Conservation (phyloP, 2,888 invertebrate genomes). For the Clusia tigrina region DNA sequence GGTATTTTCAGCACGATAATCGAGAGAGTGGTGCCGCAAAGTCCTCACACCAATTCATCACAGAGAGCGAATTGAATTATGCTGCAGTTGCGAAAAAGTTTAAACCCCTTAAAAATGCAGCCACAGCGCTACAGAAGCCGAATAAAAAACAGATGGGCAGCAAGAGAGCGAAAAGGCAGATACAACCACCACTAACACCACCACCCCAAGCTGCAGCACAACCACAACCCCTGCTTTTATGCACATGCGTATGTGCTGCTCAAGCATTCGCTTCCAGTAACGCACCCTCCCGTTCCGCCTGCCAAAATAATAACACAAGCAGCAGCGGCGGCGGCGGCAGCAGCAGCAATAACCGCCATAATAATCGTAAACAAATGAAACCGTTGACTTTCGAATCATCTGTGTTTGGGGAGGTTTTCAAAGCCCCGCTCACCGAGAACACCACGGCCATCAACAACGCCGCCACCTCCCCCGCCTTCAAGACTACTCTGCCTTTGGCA, state of each 20-base stretch:
- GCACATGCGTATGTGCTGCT: constrained; percentile 50
- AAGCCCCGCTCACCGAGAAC: background rate
- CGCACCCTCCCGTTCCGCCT: constrained; percentile 25
- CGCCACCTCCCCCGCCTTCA: background rate
- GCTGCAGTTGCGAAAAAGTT: constrained; percentile 59
- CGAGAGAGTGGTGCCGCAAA: constrained; percentile 48
- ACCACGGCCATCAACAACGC: no score
- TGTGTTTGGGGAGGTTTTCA: background rate
- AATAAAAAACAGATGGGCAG: no score
- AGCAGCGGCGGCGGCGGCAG: constrained; percentile 22
- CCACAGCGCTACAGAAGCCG: constrained; percentile 20
- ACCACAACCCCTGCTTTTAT: constrained; percentile 19
- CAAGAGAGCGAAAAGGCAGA: background rate
- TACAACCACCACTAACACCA: background rate
- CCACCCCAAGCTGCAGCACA: constrained; percentile 40
- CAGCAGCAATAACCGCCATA: constrained; percentile 32
- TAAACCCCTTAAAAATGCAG: constrained; percentile 48
- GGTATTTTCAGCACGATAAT: constrained; percentile 61
- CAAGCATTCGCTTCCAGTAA: constrained; percentile 23
- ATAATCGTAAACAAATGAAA: constrained; percentile 21
- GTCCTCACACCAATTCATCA: constrained; percentile 43
- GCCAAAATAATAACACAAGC: constrained; percentile 21
- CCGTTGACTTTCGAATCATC: constrained; percentile 21
- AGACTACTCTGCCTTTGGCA: constrained; percentile 2
- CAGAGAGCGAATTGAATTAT: constrained; percentile 47